Base-by-base conservation (phyloP, 2,888 invertebrate genomes). In the Tetanocera ferruginea region DNA sequence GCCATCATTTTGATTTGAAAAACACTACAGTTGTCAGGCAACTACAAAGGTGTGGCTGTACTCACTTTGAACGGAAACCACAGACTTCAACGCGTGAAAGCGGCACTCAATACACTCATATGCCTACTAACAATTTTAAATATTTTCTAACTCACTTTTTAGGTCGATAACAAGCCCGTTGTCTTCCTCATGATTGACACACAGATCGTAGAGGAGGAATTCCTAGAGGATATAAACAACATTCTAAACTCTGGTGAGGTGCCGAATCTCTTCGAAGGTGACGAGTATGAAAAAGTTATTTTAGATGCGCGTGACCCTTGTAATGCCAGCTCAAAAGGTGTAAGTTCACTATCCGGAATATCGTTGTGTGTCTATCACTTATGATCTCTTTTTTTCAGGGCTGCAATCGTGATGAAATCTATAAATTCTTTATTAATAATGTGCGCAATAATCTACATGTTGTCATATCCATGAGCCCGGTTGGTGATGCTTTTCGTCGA, bases 221-320 rank as follows among this genome's bases (percentile, higher is more conserved):
- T 97, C 87, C 90, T 97, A 0, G 97, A 97, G 88, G 97, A 97
- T 84, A 95, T 97, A 70, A 97, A 97, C 87, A 97, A 97, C 85
- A 95, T 97, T 86, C 91, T 97, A 0, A 97, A 97, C 89, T 96
- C 97, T 11, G 97, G 95, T 92, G 97, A 97, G 87, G 96, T 97
- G 1, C 97, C 97, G 0, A 97, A 97, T 90, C 90, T 97, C n/a
- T 97, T 95, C 84, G 95, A 96, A 84, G 92, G 95, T 0, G 97
- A 97, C 84, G 95, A 96, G 77, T 94, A 94, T 85, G 97, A 97
- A 85, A 94, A 94, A 86, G 92, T 95, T 0, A 95, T 97, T 81
- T 93, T 94, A 17, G 95, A 93, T 0, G 93, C 94, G 76, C 92
- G 96, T 14, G 91, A 92, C 2, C 92, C 92, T 0, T 97, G 96